Conservation (phyloP, 2,888 invertebrate species). For the Idaea dimidiata region DNA sequence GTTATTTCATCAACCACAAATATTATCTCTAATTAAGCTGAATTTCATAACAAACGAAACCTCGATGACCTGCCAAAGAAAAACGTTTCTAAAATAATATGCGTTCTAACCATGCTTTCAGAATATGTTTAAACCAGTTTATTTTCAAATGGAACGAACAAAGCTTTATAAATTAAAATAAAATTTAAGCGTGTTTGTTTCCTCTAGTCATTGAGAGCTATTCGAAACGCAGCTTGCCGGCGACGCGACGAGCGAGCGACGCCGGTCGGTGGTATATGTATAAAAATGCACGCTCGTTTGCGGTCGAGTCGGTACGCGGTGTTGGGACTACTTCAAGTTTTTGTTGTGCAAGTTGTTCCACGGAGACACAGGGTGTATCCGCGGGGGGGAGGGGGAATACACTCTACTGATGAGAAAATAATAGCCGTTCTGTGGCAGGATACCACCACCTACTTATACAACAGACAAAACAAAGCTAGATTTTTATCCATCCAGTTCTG, state of each 20-base stretch:
- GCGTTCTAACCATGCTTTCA: too few relatives aligned
- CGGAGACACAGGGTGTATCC: neutral
- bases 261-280: too few relatives aligned
- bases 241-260: too few relatives aligned
- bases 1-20: neutral
- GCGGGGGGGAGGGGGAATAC: neutral
- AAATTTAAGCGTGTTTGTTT: too few relatives aligned
- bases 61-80: neutral
- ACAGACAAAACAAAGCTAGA: too few relatives aligned
- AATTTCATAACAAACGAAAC: neutral
- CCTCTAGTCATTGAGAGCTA: too few relatives aligned
- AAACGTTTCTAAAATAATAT: too few relatives aligned
- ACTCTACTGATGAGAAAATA: constrained; percentile 3
- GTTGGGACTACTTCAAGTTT: neutral
- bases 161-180: too few relatives aligned
- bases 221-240: too few relatives aligned
- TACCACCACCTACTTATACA: neutral
- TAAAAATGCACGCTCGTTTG: constrained; percentile 2
- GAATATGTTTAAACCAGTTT: too few relatives aligned
- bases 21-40: neutral
- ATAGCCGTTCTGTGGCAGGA: neutral
- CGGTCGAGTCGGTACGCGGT: neutral
- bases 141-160: too few relatives aligned
- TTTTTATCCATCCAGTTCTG: too few relatives aligned
- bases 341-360: constrained; percentile 3